Percentiles rank a stretch among this genome's conserved stretches.
Conservation (phyloP, 2,797 vertebrate species). For the Crenichthys baileyi region DNA sequence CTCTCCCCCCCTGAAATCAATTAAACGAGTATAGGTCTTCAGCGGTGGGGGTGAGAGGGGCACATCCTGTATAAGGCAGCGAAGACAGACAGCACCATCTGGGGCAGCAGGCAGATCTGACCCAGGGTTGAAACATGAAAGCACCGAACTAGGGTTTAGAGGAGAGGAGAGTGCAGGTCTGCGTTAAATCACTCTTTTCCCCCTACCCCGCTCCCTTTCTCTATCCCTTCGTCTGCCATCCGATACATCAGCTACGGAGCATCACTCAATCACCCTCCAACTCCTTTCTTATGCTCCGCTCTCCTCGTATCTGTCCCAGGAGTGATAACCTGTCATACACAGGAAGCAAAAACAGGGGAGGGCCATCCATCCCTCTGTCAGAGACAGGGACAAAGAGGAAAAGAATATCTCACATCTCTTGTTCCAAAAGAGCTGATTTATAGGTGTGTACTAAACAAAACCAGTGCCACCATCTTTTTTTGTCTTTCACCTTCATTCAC, state of each 20-base stretch:
- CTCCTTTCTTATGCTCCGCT: constrained; percentile 41
- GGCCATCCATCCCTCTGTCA: constrained; percentile 69
- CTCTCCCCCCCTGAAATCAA: constrained; percentile 89
- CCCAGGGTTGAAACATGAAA: constrained; percentile 82
- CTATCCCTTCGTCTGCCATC: constrained; percentile 62
- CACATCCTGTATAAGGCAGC: constrained; percentile 80
- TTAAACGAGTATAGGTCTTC: constrained; percentile 77
- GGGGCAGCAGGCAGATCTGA: constrained; percentile 78
- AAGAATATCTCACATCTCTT: constrained; percentile 78
- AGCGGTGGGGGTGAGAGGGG: constrained; percentile 66
- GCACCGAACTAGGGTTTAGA: constrained; percentile 65
- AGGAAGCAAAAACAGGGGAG: constrained; percentile 74
- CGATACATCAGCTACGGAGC: constrained; percentile 72
- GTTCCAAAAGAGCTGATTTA: constrained; percentile 72
- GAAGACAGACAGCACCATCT: constrained; percentile 91
- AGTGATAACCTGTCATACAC: constrained; percentile 80
- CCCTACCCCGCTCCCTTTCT: constrained; percentile 40
- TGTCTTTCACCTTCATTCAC: constrained; percentile 3
- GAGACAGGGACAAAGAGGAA: constrained; percentile 62
- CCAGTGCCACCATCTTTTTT: constrained; percentile 16
- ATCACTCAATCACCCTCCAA: constrained; percentile 61
- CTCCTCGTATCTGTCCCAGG: constrained; percentile 52
- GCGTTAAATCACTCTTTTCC: constrained; percentile 80
- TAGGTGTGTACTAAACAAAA: constrained; percentile 59
- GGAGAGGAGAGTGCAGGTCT: constrained; percentile 61